A percentile compares a stretch with the other conserved stretches of the same genome.
These are phyloP conservation scores for Pollenia amentaria DNA, from an alignment of 2,888 invertebrate species.

Conservation along the genomic window DNA sequence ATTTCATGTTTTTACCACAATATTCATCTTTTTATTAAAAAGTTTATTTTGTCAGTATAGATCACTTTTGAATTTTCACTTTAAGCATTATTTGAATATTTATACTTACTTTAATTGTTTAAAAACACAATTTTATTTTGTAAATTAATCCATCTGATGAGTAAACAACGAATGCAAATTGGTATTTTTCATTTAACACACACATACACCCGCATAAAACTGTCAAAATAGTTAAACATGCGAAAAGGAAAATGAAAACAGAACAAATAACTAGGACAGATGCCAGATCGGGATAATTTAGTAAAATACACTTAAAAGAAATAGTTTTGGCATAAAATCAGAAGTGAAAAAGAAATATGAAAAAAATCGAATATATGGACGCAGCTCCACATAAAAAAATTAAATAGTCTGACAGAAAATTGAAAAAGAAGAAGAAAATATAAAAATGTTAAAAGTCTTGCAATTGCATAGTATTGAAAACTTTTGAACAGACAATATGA, in stretches of 20 bases:
- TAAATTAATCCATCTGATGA: slow-evolving; percentile 71
- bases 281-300: slow-evolving; percentile 6
- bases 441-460: too few species aligned
- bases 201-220: slow-evolving; percentile 68
- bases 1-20: background rate
- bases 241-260: slow-evolving; percentile 28
- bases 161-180: slow-evolving; percentile 72
- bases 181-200: slow-evolving; percentile 54
- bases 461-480: too few species aligned
- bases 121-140: slow-evolving; percentile 42
- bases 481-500: too few species aligned
- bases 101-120: slow-evolving; percentile 46
- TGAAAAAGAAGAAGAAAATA: too few species aligned
- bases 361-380: background rate
- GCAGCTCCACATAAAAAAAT: background rate
- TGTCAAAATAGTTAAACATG: slow-evolving; percentile 57
- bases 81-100: background rate
- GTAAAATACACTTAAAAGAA: too few species aligned
- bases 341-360: background rate
- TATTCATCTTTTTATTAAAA: background rate
- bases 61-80: background rate
- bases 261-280: background rate
- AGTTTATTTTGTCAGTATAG: background rate
- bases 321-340: too few species aligned
- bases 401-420: too few species aligned